A percentile compares a stretch with the other conserved stretches of the same genome.
These are phyloP conservation scores for Bothrops jararaca DNA, from an alignment of 2,113 vertebrate genomes.

Conservation along the genomic window DNA sequence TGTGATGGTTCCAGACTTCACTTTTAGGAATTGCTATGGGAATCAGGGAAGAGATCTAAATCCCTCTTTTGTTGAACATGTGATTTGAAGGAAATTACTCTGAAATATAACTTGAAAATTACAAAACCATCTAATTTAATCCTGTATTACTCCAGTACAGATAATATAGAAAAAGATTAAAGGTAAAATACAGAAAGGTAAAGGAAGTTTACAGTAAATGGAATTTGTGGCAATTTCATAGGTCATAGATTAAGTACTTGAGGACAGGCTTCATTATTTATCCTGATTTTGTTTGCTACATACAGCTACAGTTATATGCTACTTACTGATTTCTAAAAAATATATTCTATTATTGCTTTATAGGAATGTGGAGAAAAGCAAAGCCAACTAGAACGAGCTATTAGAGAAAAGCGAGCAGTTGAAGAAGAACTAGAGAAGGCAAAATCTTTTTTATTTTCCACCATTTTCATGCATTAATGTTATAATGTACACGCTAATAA, in stretches of 20 bases:
- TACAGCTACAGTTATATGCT: not conserved
- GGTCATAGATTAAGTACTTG: not conserved
- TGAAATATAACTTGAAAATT: not conserved
- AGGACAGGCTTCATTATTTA: not conserved
- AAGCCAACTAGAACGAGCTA: conserved; percentile 78
- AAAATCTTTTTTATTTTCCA: conserved; percentile 31
- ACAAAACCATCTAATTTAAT: not conserved
- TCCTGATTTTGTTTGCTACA: not conserved
- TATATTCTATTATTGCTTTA: conserved; percentile 15
- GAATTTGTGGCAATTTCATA: not conserved
- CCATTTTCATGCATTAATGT: not conserved
- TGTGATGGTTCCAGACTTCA: not conserved
- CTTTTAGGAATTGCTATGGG: not conserved
- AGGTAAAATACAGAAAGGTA: not conserved
- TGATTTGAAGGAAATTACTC: not conserved
- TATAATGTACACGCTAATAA: not conserved
- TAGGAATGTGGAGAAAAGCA: conserved; percentile 91
- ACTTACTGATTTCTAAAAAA: not conserved
- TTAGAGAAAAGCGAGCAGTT: conserved; percentile 84
- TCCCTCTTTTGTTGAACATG: not conserved
- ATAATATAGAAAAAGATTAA: not conserved
- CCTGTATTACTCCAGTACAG: not conserved
- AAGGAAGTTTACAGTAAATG: not conserved
- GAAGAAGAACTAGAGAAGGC: conserved; percentile 95
- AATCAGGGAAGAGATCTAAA: not conserved